phyloP scores from a whole-genome alignment of 2,797 vertebrate genomes.

The Leucoraja ocellata region DNA sequence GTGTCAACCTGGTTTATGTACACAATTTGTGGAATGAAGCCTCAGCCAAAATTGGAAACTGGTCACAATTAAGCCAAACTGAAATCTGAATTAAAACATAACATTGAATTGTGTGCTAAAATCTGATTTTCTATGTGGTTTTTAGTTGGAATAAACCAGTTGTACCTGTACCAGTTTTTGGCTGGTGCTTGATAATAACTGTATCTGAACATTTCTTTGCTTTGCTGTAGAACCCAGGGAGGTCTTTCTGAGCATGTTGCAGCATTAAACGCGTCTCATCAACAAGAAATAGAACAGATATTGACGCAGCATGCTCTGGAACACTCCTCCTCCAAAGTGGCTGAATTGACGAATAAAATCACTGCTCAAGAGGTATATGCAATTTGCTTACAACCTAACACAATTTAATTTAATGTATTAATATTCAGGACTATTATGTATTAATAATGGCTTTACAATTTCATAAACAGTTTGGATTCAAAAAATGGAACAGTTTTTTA shows the following conservation, averaged over 20 bases:
- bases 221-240: conserved; percentile 60
- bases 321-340: conserved; percentile 74
- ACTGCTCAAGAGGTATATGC: conserved; percentile 69
- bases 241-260: conserved; percentile 58
- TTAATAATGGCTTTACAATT: background rate
- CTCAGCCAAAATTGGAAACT: too few species aligned
- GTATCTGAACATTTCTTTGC: conserved; percentile 38
- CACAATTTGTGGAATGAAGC: background rate
- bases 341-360: conserved; percentile 69
- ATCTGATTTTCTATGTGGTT: background rate
- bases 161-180: background rate
- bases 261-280: conserved; percentile 66
- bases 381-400: background rate
- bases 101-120: background rate
- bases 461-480: background rate
- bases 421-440: background rate
- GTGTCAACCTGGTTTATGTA: background rate
- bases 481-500: background rate
- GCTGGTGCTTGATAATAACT: background rate
- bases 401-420: background rate
- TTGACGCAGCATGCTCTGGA: conserved; percentile 68
- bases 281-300: conserved; percentile 65
- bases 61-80: background rate
- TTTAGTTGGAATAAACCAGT: background rate
- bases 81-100: background rate